Percentiles rank a stretch among this genome's conserved stretches.
Conservation (phyloP, 2,113 vertebrate genomes). For the Callorhinus ursinus region DNA sequence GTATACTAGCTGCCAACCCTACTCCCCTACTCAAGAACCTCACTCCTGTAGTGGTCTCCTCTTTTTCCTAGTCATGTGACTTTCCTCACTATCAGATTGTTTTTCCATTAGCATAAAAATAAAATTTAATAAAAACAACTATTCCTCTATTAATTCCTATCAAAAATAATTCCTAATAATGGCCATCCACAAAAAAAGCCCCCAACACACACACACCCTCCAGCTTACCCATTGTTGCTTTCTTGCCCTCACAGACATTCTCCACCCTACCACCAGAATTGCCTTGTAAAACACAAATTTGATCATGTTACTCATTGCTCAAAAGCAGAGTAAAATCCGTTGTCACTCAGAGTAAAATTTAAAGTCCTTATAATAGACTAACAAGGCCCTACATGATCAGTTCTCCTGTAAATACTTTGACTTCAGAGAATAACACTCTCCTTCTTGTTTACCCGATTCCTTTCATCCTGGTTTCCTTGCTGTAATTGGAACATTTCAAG, state of each 20-base stretch:
- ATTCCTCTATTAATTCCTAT: not conserved
- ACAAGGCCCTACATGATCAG: not conserved
- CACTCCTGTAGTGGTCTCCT: not conserved
- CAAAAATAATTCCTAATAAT: constrained; percentile 1
- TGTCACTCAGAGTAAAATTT: not conserved
- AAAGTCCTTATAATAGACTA: not conserved
- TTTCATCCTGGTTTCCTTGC: not conserved
- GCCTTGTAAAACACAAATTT: not conserved
- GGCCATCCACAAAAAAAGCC: not conserved
- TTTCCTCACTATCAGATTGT: not conserved
- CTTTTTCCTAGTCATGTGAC: not conserved
- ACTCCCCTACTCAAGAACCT: too few species aligned
- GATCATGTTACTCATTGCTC: not conserved
- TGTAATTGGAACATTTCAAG: not conserved
- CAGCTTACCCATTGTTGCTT: not conserved
- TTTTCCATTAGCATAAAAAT: constrained; percentile 7
- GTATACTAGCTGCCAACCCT: not conserved
- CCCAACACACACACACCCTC: not conserved
- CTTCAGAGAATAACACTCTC: not conserved
- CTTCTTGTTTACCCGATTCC: not conserved
- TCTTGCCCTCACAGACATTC: not conserved
- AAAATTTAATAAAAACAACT: not conserved
- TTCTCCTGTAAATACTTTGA: not conserved
- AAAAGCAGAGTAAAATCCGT: not conserved
- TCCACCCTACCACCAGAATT: not conserved